Base-by-base conservation (phyloP, 1,140 invertebrate genomes). In the Anastrepha obliqua region DNA sequence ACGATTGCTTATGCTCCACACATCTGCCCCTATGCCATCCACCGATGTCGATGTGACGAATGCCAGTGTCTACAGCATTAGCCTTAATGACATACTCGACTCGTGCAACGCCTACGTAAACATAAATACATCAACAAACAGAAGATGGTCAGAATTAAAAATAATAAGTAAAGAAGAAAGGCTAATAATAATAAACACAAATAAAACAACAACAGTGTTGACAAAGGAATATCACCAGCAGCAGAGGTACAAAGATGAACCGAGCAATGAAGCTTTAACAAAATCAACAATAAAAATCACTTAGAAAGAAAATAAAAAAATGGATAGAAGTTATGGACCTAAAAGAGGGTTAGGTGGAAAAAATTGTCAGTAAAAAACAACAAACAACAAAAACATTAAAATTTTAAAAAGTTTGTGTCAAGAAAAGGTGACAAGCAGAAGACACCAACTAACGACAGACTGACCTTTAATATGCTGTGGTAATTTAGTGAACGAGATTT, bases 101-200 rank as follows among this genome's bases (percentile, higher is more conserved):
- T 81, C 74, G 74, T 81, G 74, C 74, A 81, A 58, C 47, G 74
- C 74, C 74, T 55, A 81, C 74, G 55, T 58, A 81, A 81, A 81
- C 29, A 81, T 81, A 81, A 20, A 81, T 11, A 81, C 17, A 78
- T 55, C 17, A 81, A 81, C 74, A 55, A 81, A 81, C 74, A 81
- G 47, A 55, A 81, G 74, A 55, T 58, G 47, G 9, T 17, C n/a
- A 3, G 1, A 7, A n/a, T 17, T 15, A 74, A 74, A 74, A 29
- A 67, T 29, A 29, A n/a, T n/a, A 55, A 81, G n/a, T 51, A 9
- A 81, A n/a, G n/a, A 74, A 74, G 55, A 81, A 81, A 81, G 17
- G 74, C 74, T 74, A 74, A 74, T 74, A 74, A 47, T 44, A 74
- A 74, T 13, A 47, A 47, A 67, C 29, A 9, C 5, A 29, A 39